These are phyloP conservation scores for Linnaemya vulpina DNA, from an alignment of 2,888 invertebrate species.

Conservation along the genomic window DNA sequence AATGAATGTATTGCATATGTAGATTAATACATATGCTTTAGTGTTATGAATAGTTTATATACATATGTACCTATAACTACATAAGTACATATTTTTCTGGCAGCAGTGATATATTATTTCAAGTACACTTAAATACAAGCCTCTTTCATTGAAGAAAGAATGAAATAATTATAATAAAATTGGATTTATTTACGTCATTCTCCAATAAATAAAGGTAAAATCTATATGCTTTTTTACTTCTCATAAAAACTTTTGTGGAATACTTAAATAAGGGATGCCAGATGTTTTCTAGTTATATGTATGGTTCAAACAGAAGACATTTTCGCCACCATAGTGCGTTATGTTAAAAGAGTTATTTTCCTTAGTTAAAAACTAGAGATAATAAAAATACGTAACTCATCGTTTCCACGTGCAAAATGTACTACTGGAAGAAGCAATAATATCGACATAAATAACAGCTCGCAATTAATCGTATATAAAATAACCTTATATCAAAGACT, in stretches of 20 bases:
- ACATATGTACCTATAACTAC: too few relatives aligned
- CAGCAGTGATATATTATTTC: neutral
- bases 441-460: too few relatives aligned
- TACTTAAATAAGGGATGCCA: neutral
- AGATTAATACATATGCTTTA: too few relatives aligned
- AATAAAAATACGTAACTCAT: too few relatives aligned
- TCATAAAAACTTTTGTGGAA: neutral
- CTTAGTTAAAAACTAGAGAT: too few relatives aligned
- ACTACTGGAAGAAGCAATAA: too few relatives aligned
- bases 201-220: conserved; percentile 26
- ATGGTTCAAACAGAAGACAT: too few relatives aligned
- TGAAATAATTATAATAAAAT: conserved; percentile 31
- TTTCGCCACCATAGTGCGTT: too few relatives aligned
- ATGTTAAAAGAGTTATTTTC: too few relatives aligned
- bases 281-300: neutral
- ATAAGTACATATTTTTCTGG: neutral
- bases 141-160: conserved; percentile 14
- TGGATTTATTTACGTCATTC: conserved; percentile 53
- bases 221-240: neutral
- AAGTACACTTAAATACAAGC: conserved; percentile 10
- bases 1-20: neutral
- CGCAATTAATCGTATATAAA: too few relatives aligned
- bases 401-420: too few relatives aligned
- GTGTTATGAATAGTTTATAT: neutral
- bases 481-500: too few relatives aligned